phyloP scores from a whole-genome alignment of 2,797 vertebrate genomes.

The Syngnathus rostellatus region DNA sequence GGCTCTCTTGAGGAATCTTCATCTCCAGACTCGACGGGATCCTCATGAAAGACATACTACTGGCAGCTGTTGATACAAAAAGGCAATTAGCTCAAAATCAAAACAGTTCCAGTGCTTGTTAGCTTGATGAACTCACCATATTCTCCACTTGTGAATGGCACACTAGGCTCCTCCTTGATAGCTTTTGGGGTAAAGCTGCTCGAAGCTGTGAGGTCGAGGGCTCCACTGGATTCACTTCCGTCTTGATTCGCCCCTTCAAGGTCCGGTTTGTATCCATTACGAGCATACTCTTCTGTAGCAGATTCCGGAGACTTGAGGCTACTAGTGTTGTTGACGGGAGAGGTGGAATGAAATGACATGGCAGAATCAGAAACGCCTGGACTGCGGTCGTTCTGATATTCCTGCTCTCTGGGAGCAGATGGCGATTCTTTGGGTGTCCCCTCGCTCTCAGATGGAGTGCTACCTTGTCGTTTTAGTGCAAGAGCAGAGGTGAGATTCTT shows the following conservation, averaged over 20 bases:
- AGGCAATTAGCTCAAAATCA: conserved; percentile 7
- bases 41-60: conserved; percentile 75
- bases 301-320: conserved; percentile 73
- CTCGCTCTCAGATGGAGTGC: conserved; percentile 83
- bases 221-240: conserved; percentile 71
- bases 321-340: conserved; percentile 71
- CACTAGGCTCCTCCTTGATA: conserved; percentile 79
- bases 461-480: conserved; percentile 80
- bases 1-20: conserved; percentile 74
- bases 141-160: conserved; percentile 73
- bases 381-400: conserved; percentile 79
- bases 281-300: conserved; percentile 56
- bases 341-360: conserved; percentile 72
- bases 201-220: conserved; percentile 84
- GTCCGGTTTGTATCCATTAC: conserved; percentile 56
- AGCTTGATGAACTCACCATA: conserved; percentile 61
- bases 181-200: conserved; percentile 70
- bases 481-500: conserved; percentile 73
- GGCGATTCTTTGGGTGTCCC: conserved; percentile 76
- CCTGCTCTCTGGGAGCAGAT: conserved; percentile 69
- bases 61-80: conserved; percentile 63
- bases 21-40: conserved; percentile 83
- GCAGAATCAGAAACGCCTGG: conserved; percentile 73
- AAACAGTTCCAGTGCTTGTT: neutral
- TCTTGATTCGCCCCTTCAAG: conserved; percentile 58